phyloP scores from a whole-genome alignment of 2,113 vertebrate species.

The Parotia lawesii region DNA sequence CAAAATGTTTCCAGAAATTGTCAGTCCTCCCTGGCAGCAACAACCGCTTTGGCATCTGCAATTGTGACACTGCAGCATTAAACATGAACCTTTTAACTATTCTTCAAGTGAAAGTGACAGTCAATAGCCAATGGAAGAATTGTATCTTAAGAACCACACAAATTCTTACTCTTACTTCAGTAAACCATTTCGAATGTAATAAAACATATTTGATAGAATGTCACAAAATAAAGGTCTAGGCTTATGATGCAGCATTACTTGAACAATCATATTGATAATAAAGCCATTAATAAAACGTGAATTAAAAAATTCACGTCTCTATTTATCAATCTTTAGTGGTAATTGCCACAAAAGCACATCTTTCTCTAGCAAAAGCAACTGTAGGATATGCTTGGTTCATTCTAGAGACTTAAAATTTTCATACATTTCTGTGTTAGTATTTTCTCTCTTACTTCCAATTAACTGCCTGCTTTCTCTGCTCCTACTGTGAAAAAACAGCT shows the following conservation, averaged over 20 bases:
- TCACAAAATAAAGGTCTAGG: background rate
- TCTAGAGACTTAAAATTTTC: background rate
- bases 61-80: background rate
- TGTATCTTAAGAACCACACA: background rate
- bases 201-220: background rate
- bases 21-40: background rate
- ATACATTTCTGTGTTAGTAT: background rate
- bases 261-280: background rate
- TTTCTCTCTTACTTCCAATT: background rate
- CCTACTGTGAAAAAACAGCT: background rate
- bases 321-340: background rate
- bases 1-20: background rate
- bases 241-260: background rate
- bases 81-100: background rate
- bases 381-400: background rate
- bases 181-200: background rate
- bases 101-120: background rate
- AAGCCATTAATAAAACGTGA: background rate
- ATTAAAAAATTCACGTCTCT: background rate
- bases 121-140: fast-evolving
- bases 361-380: background rate
- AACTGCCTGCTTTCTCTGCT: background rate
- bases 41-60: background rate
- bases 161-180: background rate
- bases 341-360: background rate